Conservation (phyloP, 2,888 invertebrate genomes). For the Eupithecia pulchellata region DNA sequence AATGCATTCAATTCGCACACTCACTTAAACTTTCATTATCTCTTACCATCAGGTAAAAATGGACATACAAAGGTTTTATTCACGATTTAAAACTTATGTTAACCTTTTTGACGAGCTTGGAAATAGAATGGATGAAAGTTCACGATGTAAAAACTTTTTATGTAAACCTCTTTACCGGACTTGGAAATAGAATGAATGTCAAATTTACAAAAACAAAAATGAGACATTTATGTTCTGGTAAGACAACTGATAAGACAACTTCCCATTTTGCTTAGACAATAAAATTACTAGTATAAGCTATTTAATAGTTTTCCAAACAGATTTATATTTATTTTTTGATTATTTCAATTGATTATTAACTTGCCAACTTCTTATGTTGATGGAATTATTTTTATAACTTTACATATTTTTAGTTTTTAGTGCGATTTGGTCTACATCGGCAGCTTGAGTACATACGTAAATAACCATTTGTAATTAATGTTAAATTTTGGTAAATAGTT, state of each 20-base stretch:
- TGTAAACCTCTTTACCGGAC: background rate
- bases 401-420: constrained; percentile 51
- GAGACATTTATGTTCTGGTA: background rate
- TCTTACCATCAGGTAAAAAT: background rate
- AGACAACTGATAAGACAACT: background rate
- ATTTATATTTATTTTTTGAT: constrained; percentile 42
- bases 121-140: background rate
- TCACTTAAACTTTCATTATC: too few relatives aligned
- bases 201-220: background rate
- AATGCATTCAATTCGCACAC: too few relatives aligned
- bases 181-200: background rate
- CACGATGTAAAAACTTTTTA: too few relatives aligned
- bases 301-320: constrained; percentile 34
- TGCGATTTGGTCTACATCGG: constrained; percentile 44
- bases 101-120: background rate
- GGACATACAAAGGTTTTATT: background rate
- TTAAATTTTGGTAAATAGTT: background rate
- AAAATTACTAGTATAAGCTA: constrained; percentile 36
- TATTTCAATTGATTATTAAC: constrained; percentile 50
- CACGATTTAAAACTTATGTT: background rate
- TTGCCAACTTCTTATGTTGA: constrained; percentile 68
- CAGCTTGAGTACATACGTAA: constrained; percentile 37
- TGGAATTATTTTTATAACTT: constrained; percentile 47
- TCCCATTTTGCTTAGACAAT: constrained; percentile 3
- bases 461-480: background rate